Conservation (phyloP, 2,888 invertebrate species). For the Gastrophysa polygoni region DNA sequence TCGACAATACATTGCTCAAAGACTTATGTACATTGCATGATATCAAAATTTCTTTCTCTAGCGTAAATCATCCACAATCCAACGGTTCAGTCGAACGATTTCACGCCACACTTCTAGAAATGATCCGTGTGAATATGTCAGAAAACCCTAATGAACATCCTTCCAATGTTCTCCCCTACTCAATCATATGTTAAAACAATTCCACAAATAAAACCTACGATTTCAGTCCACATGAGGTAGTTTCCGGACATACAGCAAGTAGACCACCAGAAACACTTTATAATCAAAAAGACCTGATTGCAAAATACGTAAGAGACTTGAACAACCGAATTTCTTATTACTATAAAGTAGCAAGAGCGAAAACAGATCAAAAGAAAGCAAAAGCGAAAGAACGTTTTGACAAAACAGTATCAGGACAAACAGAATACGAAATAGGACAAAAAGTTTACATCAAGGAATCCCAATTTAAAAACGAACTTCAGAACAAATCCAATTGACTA, state of each 20-base stretch:
- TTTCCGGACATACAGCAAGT: slow-evolving; percentile 28
- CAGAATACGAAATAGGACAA: slow-evolving; percentile 23
- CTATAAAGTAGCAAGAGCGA: slow-evolving; percentile 25
- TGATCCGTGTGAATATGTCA: too few species aligned
- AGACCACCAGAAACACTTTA: slow-evolving; percentile 28
- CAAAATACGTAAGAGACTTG: slow-evolving; percentile 30
- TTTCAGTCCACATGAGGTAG: slow-evolving; percentile 27
- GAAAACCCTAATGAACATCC: too few species aligned
- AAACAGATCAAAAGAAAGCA: slow-evolving; percentile 21
- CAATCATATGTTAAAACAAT: slow-evolving; percentile 7
- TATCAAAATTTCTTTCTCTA: too few species aligned
- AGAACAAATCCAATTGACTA: neutral
- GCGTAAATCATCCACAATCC: too few species aligned
- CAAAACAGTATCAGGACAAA: slow-evolving; percentile 5
- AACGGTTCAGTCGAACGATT: too few species aligned
- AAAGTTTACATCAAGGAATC: slow-evolving; percentile 18
- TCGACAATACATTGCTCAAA: too few species aligned
- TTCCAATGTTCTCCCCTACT: too few species aligned
- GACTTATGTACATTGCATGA: too few species aligned
- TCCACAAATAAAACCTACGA: slow-evolving; percentile 14
- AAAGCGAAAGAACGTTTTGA: slow-evolving; percentile 29
- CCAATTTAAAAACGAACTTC: neutral
- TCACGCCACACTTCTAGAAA: too few species aligned
- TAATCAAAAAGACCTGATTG: slow-evolving; percentile 28
- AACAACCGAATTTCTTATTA: slow-evolving; percentile 23